Conservation (phyloP, 2,113 vertebrate genomes). For the Myotis lucifugus region DNA sequence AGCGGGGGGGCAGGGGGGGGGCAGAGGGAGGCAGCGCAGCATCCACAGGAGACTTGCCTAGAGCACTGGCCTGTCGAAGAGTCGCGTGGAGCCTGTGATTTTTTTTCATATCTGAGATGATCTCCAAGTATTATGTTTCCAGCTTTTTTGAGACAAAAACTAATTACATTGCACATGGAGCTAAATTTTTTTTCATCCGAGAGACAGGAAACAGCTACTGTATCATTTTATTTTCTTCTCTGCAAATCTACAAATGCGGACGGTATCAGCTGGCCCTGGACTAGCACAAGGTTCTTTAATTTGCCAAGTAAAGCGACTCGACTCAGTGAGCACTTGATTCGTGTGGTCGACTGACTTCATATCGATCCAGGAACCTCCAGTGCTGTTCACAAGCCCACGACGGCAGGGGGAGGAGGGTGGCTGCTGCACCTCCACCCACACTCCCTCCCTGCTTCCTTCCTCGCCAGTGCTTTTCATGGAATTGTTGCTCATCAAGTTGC, state of each 20-base stretch:
- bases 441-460: conserved; percentile 64
- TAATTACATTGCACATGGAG: background rate
- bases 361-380: conserved; percentile 72
- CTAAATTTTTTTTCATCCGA: conserved; percentile 69
- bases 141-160: conserved; percentile 51
- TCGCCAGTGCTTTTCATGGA: conserved; percentile 72
- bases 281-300: conserved; percentile 63
- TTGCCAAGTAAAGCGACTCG: conserved; percentile 78
- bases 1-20: background rate
- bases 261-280: conserved; percentile 40
- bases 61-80: conserved; percentile 69
- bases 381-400: conserved; percentile 75
- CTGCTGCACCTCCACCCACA: conserved; percentile 67
- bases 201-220: conserved; percentile 5
- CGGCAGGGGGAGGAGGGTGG: conserved; percentile 74
- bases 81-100: conserved; percentile 43
- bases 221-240: conserved; percentile 68
- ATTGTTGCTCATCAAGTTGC: conserved; percentile 79
- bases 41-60: conserved; percentile 63
- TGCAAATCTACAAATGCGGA: conserved; percentile 58
- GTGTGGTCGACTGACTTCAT: conserved; percentile 60
- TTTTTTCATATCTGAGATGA: conserved; percentile 58
- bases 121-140: conserved; percentile 37
- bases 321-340: conserved; percentile 66
- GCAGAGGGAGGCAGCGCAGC: conserved; percentile 61